phyloP scores from a whole-genome alignment of 2,797 vertebrate species.

The Acridotheres tristis region DNA sequence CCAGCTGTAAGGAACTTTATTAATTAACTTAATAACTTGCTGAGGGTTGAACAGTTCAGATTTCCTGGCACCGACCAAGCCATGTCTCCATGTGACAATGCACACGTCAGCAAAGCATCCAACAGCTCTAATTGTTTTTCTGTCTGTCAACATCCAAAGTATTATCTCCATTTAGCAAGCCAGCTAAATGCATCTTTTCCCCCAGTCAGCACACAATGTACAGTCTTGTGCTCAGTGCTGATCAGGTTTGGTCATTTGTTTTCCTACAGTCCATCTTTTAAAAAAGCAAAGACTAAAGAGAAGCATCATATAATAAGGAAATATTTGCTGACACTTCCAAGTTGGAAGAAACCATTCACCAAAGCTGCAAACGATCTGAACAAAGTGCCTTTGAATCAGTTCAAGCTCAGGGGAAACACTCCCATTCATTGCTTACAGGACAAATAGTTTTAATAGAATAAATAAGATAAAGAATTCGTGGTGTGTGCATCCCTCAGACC shows the following conservation, averaged over 20 bases:
- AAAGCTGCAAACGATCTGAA: neutral
- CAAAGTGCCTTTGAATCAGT: neutral
- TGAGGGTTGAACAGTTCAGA: conserved; percentile 44
- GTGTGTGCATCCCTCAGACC: rapidly evolving
- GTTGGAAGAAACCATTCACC: neutral
- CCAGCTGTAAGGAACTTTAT: conserved; percentile 15
- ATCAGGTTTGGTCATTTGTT: conserved; percentile 8
- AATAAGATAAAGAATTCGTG: neutral
- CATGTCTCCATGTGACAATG: neutral
- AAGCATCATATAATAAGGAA: neutral
- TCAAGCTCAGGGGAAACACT: neutral
- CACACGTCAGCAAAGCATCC: conserved; percentile 34
- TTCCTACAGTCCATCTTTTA: neutral
- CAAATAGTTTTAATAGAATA: neutral
- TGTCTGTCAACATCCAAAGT: conserved; percentile 34
- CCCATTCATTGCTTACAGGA: neutral
- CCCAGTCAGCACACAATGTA: neutral
- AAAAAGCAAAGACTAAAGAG: neutral
- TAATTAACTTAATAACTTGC: conserved; percentile 55
- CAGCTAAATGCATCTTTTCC: neutral
- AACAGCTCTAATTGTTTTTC: conserved; percentile 37
- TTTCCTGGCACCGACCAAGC: neutral
- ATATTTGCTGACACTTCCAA: neutral
- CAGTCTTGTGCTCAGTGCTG: neutral
- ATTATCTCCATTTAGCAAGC: conserved; percentile 56